Conservation (phyloP, 2,113 vertebrate species). For the Oophaga pumilio region DNA sequence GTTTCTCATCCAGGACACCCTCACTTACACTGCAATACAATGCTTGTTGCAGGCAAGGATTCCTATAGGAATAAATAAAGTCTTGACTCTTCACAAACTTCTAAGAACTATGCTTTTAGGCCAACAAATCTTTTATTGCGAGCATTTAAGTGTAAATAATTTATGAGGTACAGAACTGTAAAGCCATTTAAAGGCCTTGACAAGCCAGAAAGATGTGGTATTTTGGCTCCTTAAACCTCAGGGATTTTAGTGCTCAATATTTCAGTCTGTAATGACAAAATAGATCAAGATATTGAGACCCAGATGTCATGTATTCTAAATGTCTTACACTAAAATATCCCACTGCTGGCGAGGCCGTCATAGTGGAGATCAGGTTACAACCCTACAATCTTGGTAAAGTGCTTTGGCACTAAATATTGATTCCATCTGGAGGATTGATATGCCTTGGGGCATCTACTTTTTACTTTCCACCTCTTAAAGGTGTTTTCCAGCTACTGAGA, state of each 20-base stretch:
- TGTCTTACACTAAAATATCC: constrained; percentile 4
- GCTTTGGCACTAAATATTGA: constrained; percentile 21
- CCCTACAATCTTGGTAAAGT: background rate
- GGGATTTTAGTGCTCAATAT: constrained; percentile 14
- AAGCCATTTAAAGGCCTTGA: constrained; percentile 17
- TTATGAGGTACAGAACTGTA: constrained; percentile 12
- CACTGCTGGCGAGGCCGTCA: background rate
- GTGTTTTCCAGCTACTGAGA: background rate
- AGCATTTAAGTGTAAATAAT: constrained; percentile 9
- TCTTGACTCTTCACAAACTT: constrained; percentile 22
- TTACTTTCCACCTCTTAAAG: background rate
- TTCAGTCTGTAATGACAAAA: constrained; percentile 31
- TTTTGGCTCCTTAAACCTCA: background rate
- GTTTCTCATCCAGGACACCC: background rate
- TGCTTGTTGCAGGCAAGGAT: background rate
- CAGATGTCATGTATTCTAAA: constrained; percentile 32
- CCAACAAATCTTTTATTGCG: constrained; percentile 7
- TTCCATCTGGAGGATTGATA: background rate
- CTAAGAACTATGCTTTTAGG: constrained; percentile 9
- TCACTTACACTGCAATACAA: background rate
- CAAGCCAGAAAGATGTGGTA: background rate
- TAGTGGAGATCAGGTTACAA: background rate
- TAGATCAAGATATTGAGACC: constrained; percentile 18
- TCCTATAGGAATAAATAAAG: background rate
- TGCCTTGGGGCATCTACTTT: background rate